Percentiles rank a stretch among this genome's conserved stretches.
Evolutionary conservation across 2,113 vertebrate genomes (phyloP).

Genomic region (Promerops cafer): DNA sequence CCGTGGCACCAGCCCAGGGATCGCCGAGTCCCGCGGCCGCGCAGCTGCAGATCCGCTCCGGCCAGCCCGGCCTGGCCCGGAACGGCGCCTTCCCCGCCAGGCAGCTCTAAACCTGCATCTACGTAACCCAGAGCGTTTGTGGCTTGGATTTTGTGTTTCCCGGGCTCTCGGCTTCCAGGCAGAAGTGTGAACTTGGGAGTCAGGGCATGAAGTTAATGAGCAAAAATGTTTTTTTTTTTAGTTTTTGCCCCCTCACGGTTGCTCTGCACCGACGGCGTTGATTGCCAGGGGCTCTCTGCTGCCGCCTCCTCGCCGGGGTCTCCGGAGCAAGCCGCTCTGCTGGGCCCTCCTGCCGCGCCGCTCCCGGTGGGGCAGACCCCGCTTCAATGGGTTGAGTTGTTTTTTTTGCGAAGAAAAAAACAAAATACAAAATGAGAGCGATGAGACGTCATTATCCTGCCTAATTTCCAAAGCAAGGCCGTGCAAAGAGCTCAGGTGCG

Average conservation of each 20-base stretch:
- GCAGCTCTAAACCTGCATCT: not conserved
- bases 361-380: not conserved
- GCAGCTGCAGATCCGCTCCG: not conserved
- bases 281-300: not conserved
- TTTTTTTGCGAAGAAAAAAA: not conserved
- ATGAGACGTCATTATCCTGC: not conserved
- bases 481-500: conserved; percentile 24
- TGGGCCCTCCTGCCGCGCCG: not conserved
- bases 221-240: not conserved
- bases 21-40: rapidly evolving
- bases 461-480: conserved; percentile 45
- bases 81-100: not conserved
- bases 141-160: not conserved
- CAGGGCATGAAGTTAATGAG: not conserved
- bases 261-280: not conserved
- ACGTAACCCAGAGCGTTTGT: not conserved
- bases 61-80: not conserved
- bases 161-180: not conserved
- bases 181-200: not conserved
- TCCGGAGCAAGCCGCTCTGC: not conserved
- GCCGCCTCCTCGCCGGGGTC: not conserved
- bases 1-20: not conserved
- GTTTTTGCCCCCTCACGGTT: rapidly evolving
- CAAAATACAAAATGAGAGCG: not conserved
- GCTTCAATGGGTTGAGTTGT: not conserved